Evolutionary conservation across 2,797 vertebrate genomes (phyloP).

Genomic region (Petrocephalus schoutedeni): DNA sequence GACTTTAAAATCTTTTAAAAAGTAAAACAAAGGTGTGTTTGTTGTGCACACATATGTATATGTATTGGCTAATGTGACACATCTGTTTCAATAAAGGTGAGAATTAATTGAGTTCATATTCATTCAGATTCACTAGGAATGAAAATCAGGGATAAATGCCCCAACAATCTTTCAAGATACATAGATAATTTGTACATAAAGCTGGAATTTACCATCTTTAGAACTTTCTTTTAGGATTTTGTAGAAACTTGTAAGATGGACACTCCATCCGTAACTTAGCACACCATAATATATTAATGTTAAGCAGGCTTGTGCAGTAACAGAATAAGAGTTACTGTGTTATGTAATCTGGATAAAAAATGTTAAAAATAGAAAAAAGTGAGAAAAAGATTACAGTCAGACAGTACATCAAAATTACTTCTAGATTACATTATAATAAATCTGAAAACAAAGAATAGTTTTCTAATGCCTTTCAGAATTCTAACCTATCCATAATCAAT

Average conservation of each 20-base stretch:
- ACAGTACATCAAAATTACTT: too few species aligned
- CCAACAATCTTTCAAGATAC: background rate
- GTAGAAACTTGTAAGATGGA: background rate
- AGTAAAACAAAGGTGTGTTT: background rate
- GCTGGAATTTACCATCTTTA: background rate
- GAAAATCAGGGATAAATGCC: background rate
- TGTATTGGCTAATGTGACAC: constrained; percentile 5
- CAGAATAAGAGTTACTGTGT: too few species aligned
- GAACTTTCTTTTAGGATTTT: background rate
- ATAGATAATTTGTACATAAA: background rate
- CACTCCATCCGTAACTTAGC: background rate
- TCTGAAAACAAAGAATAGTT: too few species aligned
- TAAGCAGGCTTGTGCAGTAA: background rate
- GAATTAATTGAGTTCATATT: background rate
- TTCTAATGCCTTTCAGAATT: too few species aligned
- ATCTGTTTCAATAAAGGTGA: background rate
- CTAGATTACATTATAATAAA: too few species aligned
- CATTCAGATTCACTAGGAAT: constrained; percentile 2
- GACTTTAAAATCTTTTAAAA: background rate
- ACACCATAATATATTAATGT: background rate
- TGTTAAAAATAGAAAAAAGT: too few species aligned
- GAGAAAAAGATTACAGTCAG: too few species aligned
- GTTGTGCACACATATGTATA: background rate
- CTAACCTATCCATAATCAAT: too few species aligned
- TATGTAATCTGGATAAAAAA: too few species aligned